These are phyloP conservation scores for Camponotus vicinus DNA, from an alignment of 1,140 invertebrate genomes.

Conservation along the genomic window DNA sequence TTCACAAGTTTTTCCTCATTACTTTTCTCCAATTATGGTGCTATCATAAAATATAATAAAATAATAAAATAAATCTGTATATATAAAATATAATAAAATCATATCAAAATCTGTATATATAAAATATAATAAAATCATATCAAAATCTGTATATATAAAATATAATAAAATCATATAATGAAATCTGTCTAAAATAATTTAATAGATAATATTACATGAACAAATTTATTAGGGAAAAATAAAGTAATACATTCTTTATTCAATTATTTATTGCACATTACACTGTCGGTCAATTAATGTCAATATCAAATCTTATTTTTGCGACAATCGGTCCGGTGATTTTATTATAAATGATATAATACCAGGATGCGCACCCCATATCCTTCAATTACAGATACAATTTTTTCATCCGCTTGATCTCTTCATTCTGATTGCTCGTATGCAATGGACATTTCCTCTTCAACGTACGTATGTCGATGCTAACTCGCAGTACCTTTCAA, in stretches of 20 bases:
- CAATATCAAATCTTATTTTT: conserved; percentile 1
- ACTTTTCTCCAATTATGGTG: not conserved
- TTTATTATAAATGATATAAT: not conserved
- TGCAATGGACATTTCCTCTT: conserved; percentile 42
- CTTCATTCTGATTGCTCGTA: not conserved
- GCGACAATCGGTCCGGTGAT: not conserved
- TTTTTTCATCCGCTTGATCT: conserved; percentile 37
- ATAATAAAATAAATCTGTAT: too few relatives aligned
- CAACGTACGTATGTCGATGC: not conserved
- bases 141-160: not conserved
- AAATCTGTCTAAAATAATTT: too few relatives aligned
- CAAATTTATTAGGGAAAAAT: too few relatives aligned
- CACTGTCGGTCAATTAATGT: not conserved
- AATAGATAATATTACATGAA: too few relatives aligned
- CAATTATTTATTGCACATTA: not conserved
- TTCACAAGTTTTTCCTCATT: not conserved
- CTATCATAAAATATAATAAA: not conserved
- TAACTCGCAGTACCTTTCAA: not conserved
- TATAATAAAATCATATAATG: too few relatives aligned
- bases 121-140: not conserved
- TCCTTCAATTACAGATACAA: conserved; percentile 45
- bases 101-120: not conserved
- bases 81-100: too few relatives aligned
- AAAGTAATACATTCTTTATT: not conserved
- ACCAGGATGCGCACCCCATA: conserved; percentile 21